Percentiles rank a stretch among this genome's conserved stretches.
phyloP scores from a whole-genome alignment of 2,113 vertebrate genomes.

The Falco punctatus region DNA sequence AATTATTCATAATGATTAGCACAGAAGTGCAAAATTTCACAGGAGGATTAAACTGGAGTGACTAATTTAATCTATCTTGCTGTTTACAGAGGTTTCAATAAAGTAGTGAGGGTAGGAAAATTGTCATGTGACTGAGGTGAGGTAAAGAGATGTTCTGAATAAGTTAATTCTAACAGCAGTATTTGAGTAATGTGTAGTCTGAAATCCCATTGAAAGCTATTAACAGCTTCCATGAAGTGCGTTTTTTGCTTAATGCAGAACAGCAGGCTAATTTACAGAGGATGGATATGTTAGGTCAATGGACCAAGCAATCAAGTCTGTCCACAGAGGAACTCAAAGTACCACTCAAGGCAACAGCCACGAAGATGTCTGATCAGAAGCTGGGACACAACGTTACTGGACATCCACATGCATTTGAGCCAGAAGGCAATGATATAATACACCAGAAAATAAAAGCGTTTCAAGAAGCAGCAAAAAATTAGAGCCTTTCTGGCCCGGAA shows the following conservation, averaged over 20 bases:
- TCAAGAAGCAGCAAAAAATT: neutral
- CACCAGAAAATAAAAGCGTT: neutral
- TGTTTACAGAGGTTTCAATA: constrained; percentile 16
- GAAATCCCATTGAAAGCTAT: neutral
- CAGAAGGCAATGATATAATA: neutral
- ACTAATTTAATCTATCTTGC: neutral
- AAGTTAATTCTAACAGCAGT: neutral
- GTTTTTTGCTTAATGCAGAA: neutral
- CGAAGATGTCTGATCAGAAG: neutral
- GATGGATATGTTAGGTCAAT: neutral
- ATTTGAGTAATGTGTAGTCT: neutral
- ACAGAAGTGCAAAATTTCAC: neutral
- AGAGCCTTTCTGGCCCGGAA: neutral
- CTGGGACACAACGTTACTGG: neutral
- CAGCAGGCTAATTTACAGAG: neutral
- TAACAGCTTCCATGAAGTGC: neutral
- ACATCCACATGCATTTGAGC: neutral
- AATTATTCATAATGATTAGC: constrained; percentile 28
- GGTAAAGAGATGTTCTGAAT: neutral
- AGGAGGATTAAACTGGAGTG: constrained; percentile 2
- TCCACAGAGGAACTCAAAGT: neutral
- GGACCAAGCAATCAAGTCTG: neutral
- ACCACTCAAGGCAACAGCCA: rapidly evolving
- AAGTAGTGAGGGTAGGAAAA: neutral
- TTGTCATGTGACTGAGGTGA: neutral